Evolutionary conservation across 2,113 vertebrate genomes (phyloP).

Genomic region (Oreotrochilus melanogaster): DNA sequence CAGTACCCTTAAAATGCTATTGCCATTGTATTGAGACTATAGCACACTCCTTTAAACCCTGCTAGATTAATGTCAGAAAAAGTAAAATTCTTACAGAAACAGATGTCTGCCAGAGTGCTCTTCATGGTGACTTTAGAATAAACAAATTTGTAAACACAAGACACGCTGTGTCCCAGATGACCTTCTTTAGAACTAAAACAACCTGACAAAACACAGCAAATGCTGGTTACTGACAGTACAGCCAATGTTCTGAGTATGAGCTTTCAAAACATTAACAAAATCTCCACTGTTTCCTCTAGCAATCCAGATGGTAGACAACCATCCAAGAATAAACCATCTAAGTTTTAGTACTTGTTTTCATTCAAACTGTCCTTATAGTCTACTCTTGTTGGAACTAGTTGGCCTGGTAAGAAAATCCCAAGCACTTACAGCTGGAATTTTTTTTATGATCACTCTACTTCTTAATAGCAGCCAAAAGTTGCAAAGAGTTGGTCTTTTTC

Average conservation of each 20-base stretch:
- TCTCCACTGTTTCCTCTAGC: constrained; percentile 11
- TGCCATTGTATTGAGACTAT: neutral
- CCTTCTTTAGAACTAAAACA: neutral
- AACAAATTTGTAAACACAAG: neutral
- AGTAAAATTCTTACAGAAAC: neutral
- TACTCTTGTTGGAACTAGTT: neutral
- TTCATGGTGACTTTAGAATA: neutral
- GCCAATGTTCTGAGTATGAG: neutral
- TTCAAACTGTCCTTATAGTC: neutral
- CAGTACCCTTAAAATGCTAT: neutral
- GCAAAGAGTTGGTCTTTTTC: neutral
- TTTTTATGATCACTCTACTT: neutral
- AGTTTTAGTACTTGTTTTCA: constrained; percentile 3
- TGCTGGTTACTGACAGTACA: neutral
- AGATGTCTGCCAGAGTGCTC: neutral
- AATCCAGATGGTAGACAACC: constrained; percentile 17
- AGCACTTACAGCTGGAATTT: neutral
- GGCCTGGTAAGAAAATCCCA: neutral
- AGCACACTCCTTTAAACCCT: neutral
- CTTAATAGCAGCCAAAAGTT: neutral
- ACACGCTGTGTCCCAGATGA: neutral
- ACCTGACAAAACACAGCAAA: neutral
- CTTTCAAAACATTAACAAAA: neutral
- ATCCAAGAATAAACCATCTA: constrained; percentile 22
- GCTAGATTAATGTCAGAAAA: neutral